Evolutionary conservation across 1,140 invertebrate species (phyloP).

Genomic region (Anadara kagoshimensis): DNA sequence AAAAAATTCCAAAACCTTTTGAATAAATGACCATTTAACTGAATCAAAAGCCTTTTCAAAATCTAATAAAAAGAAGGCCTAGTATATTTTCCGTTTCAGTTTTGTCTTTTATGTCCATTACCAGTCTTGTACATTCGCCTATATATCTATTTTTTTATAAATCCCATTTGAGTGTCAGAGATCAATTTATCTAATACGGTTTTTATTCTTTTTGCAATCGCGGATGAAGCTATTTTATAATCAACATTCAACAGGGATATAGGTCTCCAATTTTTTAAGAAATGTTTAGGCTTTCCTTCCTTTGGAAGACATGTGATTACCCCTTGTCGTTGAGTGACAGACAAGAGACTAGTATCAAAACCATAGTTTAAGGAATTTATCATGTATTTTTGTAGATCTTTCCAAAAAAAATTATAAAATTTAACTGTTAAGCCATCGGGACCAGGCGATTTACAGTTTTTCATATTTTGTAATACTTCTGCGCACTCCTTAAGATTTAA

Average conservation of each 20-base stretch:
- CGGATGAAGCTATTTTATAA: slow-evolving; percentile 8
- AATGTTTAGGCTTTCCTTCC: slow-evolving; percentile 11
- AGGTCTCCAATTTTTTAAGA: slow-evolving; percentile 20
- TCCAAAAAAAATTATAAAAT: slow-evolving; percentile 23
- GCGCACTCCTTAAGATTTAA: not conserved
- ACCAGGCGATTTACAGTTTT: slow-evolving; percentile 2
- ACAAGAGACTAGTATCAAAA: not conserved
- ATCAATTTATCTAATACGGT: not conserved
- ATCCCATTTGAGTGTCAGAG: not conserved
- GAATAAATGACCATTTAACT: slow-evolving; percentile 1
- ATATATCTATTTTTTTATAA: slow-evolving; percentile 13
- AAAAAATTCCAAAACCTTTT: slow-evolving; percentile 2
- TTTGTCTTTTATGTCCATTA: slow-evolving; percentile 2
- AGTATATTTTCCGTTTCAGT: slow-evolving; percentile 3
- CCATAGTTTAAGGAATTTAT: not conserved
- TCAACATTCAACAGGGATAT: slow-evolving; percentile 19
- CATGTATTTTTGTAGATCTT: not conserved
- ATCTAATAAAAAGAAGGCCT: not conserved
- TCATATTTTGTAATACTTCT: not conserved
- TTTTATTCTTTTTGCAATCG: slow-evolving; percentile 12
- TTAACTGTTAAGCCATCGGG: too few species aligned
- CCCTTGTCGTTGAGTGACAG: slow-evolving; percentile 11
- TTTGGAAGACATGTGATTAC: slow-evolving; percentile 25
- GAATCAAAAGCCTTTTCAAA: slow-evolving; percentile 18
- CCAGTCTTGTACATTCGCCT: slow-evolving; percentile 6